phyloP scores from a whole-genome alignment of 1,140 invertebrate genomes.

The Atopsyche davidsoni region DNA sequence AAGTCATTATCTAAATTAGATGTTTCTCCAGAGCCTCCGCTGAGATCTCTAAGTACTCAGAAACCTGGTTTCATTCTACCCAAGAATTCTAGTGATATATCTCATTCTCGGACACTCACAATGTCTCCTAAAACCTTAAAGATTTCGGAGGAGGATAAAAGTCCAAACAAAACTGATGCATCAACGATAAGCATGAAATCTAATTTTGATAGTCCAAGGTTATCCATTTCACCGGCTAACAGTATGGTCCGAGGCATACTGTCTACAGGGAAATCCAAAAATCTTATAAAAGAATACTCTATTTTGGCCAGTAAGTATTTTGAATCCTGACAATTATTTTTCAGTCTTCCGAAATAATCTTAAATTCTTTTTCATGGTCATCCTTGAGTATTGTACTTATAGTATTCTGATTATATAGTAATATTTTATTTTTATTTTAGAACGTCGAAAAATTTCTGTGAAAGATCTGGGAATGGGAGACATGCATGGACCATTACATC shows the following conservation, averaged over 20 bases:
- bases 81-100: too few species aligned
- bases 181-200: too few species aligned
- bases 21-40: slow-evolving; percentile 41
- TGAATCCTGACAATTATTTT: too few species aligned
- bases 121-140: too few species aligned
- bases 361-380: too few species aligned
- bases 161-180: too few species aligned
- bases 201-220: slow-evolving; percentile 16
- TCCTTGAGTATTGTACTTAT: too few species aligned
- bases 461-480: slow-evolving; percentile 69
- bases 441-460: slow-evolving; percentile 68
- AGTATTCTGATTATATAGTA: too few species aligned
- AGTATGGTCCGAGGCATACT: slow-evolving; percentile 38
- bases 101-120: too few species aligned
- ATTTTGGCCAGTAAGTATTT: slow-evolving; percentile 59
- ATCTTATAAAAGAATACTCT: slow-evolving; percentile 62
- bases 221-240: slow-evolving; percentile 25
- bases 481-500: slow-evolving; percentile 73
- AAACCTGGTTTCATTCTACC: slow-evolving; percentile 31
- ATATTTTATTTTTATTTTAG: slow-evolving; percentile 37
- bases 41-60: slow-evolving; percentile 34
- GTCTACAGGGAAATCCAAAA: slow-evolving; percentile 40
- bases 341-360: too few species aligned
- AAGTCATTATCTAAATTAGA: slow-evolving; percentile 25
- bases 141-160: too few species aligned